phyloP scores from a whole-genome alignment of 2,888 invertebrate genomes.

The Andrena haemorrhoa region DNA sequence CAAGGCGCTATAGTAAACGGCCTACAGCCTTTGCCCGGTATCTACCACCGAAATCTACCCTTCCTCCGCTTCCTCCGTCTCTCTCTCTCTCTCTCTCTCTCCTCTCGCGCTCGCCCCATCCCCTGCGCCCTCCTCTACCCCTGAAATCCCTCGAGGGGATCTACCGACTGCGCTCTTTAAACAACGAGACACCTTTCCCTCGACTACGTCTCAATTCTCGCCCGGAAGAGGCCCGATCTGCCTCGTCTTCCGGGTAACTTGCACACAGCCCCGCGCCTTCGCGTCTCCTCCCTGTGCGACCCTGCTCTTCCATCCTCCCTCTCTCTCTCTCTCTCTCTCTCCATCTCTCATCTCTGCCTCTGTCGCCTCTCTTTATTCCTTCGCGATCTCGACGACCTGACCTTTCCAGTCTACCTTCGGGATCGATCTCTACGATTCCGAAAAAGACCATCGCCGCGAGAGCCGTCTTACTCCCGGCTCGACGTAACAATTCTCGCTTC shows the following conservation, averaged over 20 bases:
- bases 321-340: slow-evolving; percentile 4
- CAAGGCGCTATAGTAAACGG: slow-evolving; percentile 72
- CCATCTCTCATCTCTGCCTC: background rate
- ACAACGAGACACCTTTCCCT: slow-evolving; percentile 76
- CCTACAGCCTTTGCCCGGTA: slow-evolving; percentile 74
- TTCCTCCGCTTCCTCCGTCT: slow-evolving; percentile 40
- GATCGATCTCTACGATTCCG: slow-evolving; percentile 55
- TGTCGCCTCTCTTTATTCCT: slow-evolving; percentile 36
- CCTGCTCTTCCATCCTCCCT: slow-evolving; percentile 5
- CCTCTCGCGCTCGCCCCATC: slow-evolving; percentile 31
- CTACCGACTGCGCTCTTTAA: slow-evolving; percentile 76
- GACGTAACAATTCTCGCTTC: background rate
- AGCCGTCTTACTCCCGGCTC: background rate
- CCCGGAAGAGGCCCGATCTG: slow-evolving; percentile 72
- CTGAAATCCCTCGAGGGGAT: slow-evolving; percentile 71
- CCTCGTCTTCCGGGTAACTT: slow-evolving; percentile 68
- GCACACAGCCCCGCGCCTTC: slow-evolving; percentile 34
- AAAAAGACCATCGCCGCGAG: slow-evolving; percentile 24
- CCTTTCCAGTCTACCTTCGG: slow-evolving; percentile 37
- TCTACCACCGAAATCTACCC: slow-evolving; percentile 75
- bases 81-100: slow-evolving; percentile 34
- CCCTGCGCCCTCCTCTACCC: slow-evolving; percentile 47
- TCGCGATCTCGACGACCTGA: slow-evolving; percentile 56
- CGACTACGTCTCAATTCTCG: slow-evolving; percentile 75
- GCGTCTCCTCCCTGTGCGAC: slow-evolving; percentile 5